Conservation (phyloP, 1,140 invertebrate species). For the Drosophila trapezifrons region DNA sequence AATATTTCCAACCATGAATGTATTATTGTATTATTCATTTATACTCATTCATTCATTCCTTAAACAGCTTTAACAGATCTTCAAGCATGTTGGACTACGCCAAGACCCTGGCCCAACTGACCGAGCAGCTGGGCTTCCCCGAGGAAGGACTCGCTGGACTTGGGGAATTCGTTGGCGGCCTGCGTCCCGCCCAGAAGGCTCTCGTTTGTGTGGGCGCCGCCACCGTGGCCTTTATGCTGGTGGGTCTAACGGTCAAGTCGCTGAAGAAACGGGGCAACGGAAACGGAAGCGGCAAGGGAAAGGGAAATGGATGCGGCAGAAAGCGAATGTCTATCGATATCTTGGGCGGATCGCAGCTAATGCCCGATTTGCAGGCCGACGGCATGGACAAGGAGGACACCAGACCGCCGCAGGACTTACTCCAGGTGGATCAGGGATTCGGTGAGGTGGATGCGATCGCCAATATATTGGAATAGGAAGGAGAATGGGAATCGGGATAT, state of each 20-base stretch:
- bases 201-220: conserved; percentile 41
- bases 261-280: neutral
- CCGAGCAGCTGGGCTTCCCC: conserved; percentile 14
- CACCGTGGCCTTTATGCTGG: conserved; percentile 34
- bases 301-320: neutral
- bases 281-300: neutral
- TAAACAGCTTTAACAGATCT: neutral
- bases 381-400: neutral
- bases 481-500: too few species aligned
- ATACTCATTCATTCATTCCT: too few species aligned
- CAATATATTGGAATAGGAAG: neutral
- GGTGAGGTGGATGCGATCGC: conserved; percentile 1
- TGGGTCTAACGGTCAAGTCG: conserved; percentile 36
- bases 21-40: too few species aligned
- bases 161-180: neutral
- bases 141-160: neutral
- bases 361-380: neutral
- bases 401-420: neutral
- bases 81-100: conserved; percentile 18
- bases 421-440: conserved; percentile 2
- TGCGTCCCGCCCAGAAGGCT: conserved; percentile 36
- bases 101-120: conserved; percentile 5
- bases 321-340: neutral
- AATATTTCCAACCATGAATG: neutral
- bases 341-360: neutral